phyloP scores from a whole-genome alignment of 2,888 invertebrate species.

The Hyposoter dolosus region DNA sequence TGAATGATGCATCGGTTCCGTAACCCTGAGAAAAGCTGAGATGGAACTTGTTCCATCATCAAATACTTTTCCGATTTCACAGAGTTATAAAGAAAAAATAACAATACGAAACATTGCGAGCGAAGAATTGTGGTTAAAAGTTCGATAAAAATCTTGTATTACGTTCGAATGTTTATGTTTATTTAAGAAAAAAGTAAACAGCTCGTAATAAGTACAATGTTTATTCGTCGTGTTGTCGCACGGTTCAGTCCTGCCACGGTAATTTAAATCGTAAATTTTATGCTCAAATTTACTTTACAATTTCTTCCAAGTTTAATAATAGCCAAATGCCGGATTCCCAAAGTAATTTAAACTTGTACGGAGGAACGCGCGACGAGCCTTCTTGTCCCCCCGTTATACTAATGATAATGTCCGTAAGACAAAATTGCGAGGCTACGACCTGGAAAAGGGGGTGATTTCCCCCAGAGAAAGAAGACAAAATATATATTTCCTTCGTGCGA shows the following conservation, averaged over 20 bases:
- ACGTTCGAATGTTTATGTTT: neutral
- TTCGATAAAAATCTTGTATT: neutral
- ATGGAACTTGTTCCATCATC: too few relatives aligned
- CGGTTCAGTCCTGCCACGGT: neutral
- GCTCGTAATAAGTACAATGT: constrained; percentile 2
- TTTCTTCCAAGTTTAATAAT: neutral
- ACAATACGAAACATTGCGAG: neutral
- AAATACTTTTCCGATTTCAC: neutral
- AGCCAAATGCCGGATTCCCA: constrained; percentile 24
- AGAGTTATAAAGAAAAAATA: neutral
- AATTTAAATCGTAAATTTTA: neutral
- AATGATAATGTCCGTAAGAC: constrained; percentile 38
- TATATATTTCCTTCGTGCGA: constrained; percentile 44
- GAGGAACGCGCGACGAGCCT: neutral
- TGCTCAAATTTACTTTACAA: neutral
- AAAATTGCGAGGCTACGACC: constrained; percentile 24
- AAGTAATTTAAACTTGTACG: constrained; percentile 44
- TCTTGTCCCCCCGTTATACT: neutral
- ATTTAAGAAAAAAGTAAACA: neutral
- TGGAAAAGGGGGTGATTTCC: constrained; percentile 24
- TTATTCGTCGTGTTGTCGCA: neutral
- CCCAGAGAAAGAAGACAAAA: constrained; percentile 19
- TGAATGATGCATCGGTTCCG: too few relatives aligned
- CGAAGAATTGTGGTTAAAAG: neutral
- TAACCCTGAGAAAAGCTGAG: too few relatives aligned